Base-by-base conservation (phyloP, 2,888 invertebrate species). In the Gortyna flavago region DNA sequence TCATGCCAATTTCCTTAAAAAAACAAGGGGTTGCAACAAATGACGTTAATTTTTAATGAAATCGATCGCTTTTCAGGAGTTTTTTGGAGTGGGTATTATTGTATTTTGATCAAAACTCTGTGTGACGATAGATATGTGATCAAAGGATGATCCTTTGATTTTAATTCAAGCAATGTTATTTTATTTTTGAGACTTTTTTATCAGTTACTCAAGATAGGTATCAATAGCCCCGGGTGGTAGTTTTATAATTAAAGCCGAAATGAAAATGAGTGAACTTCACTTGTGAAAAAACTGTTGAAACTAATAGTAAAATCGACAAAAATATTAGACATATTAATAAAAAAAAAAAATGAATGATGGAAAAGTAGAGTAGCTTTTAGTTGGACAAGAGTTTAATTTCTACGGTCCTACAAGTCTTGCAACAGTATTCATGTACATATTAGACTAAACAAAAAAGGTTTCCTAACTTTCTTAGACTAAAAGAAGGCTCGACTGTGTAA, bases 1-100 rank as follows among this genome's bases (percentile, higher is more conserved):
- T 91, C 91, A 87, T 90, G 85, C 89, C 95, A 95, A 95, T 95
- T 95, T 93, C 91, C 93, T 92, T 94, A 88, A 90, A 92, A 96
- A 93, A 96, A 95, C 95, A 96, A 95, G 95, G 95, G 96, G 94
- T 92, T 92, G 92, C 86, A 88, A 87, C 85, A 89, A 91, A 91
- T 88, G 88, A 85, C 88, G 88, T 94, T 85, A 93, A 94, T 93
- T 89, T 93, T 92, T 93, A 93, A 92, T 90, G 85, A 77, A 84
- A 88, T 89, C 86, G 87, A 90, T 91, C 65, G 59, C 35, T 79
- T 74, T 75, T 67, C 62, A 11, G 54, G 70, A 72, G 29, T 41
- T 75, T 81, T 81, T 59, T 66, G 25, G 29, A 25, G 35, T 70
- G 29, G 18, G 35, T 70, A 65, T 71, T 76, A 75, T 76, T 80